Evolutionary conservation across 2,797 vertebrate species (phyloP).

Genomic region (Gephyroberyx darwinii): DNA sequence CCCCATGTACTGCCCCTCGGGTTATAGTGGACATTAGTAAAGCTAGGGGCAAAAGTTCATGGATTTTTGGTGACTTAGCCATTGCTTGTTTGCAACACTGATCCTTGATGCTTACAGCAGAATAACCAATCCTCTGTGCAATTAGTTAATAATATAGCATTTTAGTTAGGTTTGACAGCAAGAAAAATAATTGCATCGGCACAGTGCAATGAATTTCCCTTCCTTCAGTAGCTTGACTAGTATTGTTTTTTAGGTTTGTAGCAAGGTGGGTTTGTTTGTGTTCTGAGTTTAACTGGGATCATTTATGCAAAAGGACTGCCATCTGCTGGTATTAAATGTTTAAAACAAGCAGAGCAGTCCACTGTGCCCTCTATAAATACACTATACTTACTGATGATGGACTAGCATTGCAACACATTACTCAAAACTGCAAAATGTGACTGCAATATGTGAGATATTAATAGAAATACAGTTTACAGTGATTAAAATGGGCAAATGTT

Average conservation of each 20-base stretch:
- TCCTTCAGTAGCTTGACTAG: too few species aligned
- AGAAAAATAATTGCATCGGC: too few species aligned
- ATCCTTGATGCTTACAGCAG: not conserved
- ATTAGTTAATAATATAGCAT: too few species aligned
- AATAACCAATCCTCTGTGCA: not conserved
- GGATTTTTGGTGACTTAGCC: too few species aligned
- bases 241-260: too few species aligned
- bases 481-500: too few species aligned
- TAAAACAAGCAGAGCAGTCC: not conserved
- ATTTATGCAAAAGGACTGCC: slow-evolving; percentile 56
- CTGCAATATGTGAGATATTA: not conserved
- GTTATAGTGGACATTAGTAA: too few species aligned
- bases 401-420: not conserved
- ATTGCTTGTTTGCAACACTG: not conserved
- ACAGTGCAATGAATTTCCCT: too few species aligned
- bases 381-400: not conserved
- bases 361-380: too few species aligned
- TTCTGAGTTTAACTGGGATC: not conserved
- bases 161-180: too few species aligned
- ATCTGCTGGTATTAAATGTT: slow-evolving; percentile 49
- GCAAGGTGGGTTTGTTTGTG: not conserved
- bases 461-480: not conserved
- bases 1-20: too few species aligned
- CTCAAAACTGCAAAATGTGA: not conserved
- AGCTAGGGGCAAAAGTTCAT: too few species aligned